A percentile compares a stretch with the other conserved stretches of the same genome.
These are phyloP conservation scores for Eugnorisma glareosa DNA, from an alignment of 2,888 invertebrate genomes.

Conservation along the genomic window DNA sequence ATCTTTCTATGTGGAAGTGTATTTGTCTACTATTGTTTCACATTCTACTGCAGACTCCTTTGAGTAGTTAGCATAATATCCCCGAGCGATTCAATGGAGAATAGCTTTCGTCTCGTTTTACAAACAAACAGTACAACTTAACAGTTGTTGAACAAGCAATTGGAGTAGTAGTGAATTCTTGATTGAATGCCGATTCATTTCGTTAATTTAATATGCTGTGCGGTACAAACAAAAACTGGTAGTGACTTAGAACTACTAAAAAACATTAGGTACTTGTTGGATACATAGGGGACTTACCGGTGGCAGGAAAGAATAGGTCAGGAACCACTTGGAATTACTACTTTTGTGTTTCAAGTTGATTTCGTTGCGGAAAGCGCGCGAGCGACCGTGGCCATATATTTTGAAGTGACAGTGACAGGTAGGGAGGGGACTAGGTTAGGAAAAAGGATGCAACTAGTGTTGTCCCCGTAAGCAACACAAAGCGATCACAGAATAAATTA, in stretches of 20 bases:
- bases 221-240: neutral
- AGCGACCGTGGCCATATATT: too few relatives aligned
- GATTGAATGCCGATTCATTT: neutral
- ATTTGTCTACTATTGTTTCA: constrained; percentile 60
- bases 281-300: too few relatives aligned
- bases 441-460: too few relatives aligned
- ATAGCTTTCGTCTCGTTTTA: constrained; percentile 9
- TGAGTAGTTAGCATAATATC: constrained; percentile 28
- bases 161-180: neutral
- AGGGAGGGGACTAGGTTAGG: too few relatives aligned
- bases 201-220: neutral
- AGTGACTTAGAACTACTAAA: neutral
- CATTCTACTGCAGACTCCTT: constrained; percentile 31
- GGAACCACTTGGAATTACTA: too few relatives aligned
- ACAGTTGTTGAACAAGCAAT: neutral
- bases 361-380: too few relatives aligned
- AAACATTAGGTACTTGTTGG: neutral
- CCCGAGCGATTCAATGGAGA: constrained; percentile 21
- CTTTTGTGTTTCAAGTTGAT: too few relatives aligned
- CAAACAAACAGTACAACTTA: too few relatives aligned
- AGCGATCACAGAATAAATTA: too few relatives aligned
- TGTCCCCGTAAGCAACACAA: too few relatives aligned
- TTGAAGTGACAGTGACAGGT: too few relatives aligned
- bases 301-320: too few relatives aligned
- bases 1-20: constrained; percentile 64